Percentiles rank a stretch among this genome's conserved stretches.
phyloP scores from a whole-genome alignment of 1,140 invertebrate genomes.

The Trachymyrmex septentrionalis region DNA sequence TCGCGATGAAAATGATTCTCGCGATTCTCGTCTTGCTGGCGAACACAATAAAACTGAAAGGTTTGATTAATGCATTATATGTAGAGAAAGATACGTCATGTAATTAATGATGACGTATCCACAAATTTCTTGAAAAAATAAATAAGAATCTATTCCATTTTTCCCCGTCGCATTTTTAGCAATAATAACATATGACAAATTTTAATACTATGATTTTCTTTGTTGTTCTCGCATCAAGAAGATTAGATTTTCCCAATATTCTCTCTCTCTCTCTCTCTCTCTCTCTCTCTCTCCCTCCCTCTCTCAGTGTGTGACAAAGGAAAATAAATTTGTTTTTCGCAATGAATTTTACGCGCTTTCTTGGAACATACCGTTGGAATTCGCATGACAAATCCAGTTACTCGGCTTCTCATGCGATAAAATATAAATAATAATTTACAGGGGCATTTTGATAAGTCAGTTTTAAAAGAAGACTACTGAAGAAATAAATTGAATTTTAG shows the following conservation, averaged over 20 bases:
- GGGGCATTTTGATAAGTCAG: no score
- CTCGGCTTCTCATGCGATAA: conserved; percentile 17
- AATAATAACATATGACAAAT: conserved; percentile 80
- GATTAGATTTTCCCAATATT: conserved; percentile 59
- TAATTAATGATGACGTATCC: conserved; percentile 52
- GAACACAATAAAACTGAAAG: conserved; percentile 49
- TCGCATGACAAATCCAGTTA: conserved; percentile 9
- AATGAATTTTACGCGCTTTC: conserved; percentile 13
- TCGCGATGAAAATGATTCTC: conserved; percentile 20
- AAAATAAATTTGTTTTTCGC: conserved; percentile 61
- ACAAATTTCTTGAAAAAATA: conserved; percentile 47
- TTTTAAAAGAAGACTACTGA: no score
- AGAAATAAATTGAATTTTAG: no score
- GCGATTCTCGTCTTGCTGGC: conserved; percentile 50
- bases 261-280: background rate
- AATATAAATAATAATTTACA: conserved; percentile 38
- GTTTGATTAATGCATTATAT: conserved; percentile 51
- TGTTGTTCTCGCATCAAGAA: conserved; percentile 80
- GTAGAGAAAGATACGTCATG: conserved; percentile 57
- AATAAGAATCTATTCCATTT: conserved; percentile 62
- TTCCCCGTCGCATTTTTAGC: conserved; percentile 75
- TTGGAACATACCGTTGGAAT: conserved; percentile 6
- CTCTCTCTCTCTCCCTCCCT: background rate
- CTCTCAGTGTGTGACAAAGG: conserved; percentile 75
- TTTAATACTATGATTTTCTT: conserved; percentile 81